These are phyloP conservation scores for Neoarius graeffei DNA, from an alignment of 2,113 vertebrate species.

Conservation along the genomic window DNA sequence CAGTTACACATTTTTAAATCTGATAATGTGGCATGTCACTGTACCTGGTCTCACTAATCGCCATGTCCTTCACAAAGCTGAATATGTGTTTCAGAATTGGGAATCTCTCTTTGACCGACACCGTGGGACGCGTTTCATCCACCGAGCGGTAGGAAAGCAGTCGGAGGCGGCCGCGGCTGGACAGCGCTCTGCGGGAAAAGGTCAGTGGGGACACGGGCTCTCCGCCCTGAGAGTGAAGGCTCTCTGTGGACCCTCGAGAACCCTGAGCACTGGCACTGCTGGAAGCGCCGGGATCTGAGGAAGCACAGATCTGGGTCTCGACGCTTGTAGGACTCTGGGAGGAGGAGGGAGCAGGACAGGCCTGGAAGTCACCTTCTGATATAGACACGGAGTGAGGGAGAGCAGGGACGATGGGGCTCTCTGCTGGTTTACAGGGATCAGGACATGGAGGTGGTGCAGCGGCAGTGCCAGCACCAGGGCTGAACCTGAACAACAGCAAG, in stretches of 20 bases:
- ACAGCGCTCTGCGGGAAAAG: slow-evolving; percentile 79
- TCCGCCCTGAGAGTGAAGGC: slow-evolving; percentile 67
- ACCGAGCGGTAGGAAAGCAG: slow-evolving; percentile 90
- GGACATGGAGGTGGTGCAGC: slow-evolving; percentile 49
- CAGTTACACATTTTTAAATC: not conserved
- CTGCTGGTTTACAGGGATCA: slow-evolving; percentile 56
- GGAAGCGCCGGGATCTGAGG: slow-evolving; percentile 51
- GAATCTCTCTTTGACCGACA: slow-evolving; percentile 86
- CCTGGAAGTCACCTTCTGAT: slow-evolving; percentile 83
- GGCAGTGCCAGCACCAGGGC: slow-evolving; percentile 66
- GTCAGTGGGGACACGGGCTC: slow-evolving; percentile 81
- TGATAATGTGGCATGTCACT: not conserved
- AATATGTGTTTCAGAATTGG: slow-evolving; percentile 84
- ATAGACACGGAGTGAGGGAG: slow-evolving; percentile 63
- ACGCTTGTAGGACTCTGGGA: slow-evolving; percentile 40
- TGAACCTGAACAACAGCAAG: slow-evolving; percentile 84
- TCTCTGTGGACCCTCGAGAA: slow-evolving; percentile 68
- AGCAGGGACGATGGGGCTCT: slow-evolving; percentile 48
- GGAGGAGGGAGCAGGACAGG: slow-evolving; percentile 52
- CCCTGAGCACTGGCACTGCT: slow-evolving; percentile 49
- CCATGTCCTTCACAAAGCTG: slow-evolving; percentile 90
- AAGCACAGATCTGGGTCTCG: slow-evolving; percentile 45
- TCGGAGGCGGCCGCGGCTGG: slow-evolving; percentile 84
- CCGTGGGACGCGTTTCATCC: slow-evolving; percentile 80
- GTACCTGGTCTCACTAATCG: slow-evolving; percentile 85